Base-by-base conservation (phyloP, 2,113 vertebrate species). In the Nycticebus coucang region DNA sequence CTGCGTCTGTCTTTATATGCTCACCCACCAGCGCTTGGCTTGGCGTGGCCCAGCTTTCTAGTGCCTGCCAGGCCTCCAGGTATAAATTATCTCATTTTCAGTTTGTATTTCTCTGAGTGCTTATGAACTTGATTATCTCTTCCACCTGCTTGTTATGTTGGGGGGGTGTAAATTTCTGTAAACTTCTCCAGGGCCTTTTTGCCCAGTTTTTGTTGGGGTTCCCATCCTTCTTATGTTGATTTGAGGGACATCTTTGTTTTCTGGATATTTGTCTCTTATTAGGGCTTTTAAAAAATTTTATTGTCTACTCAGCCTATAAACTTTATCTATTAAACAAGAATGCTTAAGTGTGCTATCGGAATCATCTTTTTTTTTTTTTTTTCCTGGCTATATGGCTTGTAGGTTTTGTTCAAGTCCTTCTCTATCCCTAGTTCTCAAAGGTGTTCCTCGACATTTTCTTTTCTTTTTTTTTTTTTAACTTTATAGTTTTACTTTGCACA, bases 341-440 rank as follows among this genome's bases (percentile, higher is more conserved):
- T 1, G 30, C 41, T 64, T 68, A 91, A 66, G 50, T 64, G 26
- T 69, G 24, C n/a, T 80, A 59, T 72, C 7, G 53, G 24, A 93
- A 60, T 60, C 7, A n/a, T 62, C 10, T 12, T n/a, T 66, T 45
- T 53, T 53, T 41, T 41, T 41, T 41, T 26, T 1, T 18, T 24
- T 11, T 66, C n/a, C 28, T 19, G 13, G 62, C 21, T 66, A 2
- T 64, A n/a, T 37, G 30, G 15, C 7, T 75, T 75, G 9, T 80
- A 85, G 93, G 13, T 64, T 91, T 93, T 62, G 60, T 50, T 85
- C 33, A 57, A 78, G 12, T 77, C 13, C 22, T 92, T 89, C 37
- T 78, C 24, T 90, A 14, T 3, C 7, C 0, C 14, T 71, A 0
- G 13, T 5, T 75, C 88, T 95, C 66, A 83, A 17, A 90, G 57